Conservation (phyloP, 2,113 vertebrate genomes). For the Rhodinocichla rosea region DNA sequence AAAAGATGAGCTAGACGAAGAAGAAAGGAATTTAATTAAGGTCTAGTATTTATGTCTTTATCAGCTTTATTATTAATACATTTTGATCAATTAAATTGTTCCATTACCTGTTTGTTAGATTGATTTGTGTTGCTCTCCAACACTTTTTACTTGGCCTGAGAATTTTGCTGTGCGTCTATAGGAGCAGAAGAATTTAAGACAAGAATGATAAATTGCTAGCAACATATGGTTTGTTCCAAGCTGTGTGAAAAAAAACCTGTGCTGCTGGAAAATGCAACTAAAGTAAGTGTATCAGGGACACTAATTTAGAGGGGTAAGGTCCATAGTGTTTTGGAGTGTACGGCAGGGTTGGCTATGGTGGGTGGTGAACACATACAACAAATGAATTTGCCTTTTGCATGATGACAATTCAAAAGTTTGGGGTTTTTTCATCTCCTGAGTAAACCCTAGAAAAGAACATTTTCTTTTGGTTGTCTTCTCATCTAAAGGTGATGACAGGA, state of each 20-base stretch:
- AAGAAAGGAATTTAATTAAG: background rate
- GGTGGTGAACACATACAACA: background rate
- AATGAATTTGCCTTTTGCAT: background rate
- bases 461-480: constrained; percentile 7
- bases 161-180: constrained; percentile 13
- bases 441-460: constrained; percentile 33
- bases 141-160: constrained; percentile 5
- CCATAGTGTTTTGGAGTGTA: background rate
- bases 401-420: background rate
- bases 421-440: background rate
- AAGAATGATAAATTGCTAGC: constrained; percentile 46
- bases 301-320: background rate
- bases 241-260: constrained; percentile 21
- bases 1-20: background rate
- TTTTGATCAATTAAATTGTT: constrained; percentile 9
- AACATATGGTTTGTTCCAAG: constrained; percentile 34
- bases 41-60: background rate
- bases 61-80: background rate
- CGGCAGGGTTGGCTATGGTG: rapidly evolving
- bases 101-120: background rate
- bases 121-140: constrained; percentile 7
- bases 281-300: background rate
- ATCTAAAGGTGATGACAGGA: constrained; percentile 47
- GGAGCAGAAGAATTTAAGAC: constrained; percentile 46
- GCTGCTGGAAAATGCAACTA: constrained; percentile 25